Percentiles rank a stretch among this genome's conserved stretches.
Evolutionary conservation across 2,113 vertebrate genomes (phyloP).

Genomic region (Dendrocopos noguchii): DNA sequence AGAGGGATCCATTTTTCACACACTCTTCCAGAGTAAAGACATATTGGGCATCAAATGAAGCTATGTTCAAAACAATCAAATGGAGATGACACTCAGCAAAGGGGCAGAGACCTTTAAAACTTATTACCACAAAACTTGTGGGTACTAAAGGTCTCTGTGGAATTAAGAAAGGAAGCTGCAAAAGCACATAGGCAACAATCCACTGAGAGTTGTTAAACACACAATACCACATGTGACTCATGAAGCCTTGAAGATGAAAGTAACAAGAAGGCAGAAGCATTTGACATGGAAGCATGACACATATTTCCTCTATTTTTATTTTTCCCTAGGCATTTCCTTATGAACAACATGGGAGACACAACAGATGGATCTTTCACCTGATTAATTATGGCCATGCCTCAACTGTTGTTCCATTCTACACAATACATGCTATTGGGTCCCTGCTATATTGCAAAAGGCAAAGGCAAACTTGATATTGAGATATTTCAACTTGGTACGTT

Average conservation of each 20-base stretch:
- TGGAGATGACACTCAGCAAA: not conserved
- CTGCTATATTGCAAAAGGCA: not conserved
- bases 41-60: not conserved
- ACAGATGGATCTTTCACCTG: not conserved
- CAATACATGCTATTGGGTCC: not conserved
- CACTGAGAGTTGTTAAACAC: not conserved
- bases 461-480: not conserved
- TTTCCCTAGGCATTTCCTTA: not conserved
- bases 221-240: not conserved
- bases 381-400: not conserved
- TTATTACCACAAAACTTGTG: not conserved
- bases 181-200: not conserved
- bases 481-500: not conserved
- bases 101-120: not conserved
- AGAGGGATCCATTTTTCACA: not conserved
- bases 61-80: not conserved
- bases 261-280: not conserved
- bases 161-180: not conserved
- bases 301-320: not conserved
- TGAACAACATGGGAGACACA: not conserved
- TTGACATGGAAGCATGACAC: not conserved
- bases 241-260: not conserved
- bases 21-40: not conserved
- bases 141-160: not conserved
- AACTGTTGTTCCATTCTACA: not conserved